phyloP scores from a whole-genome alignment of 2,113 vertebrate genomes.

The Oreocharis arfaki region DNA sequence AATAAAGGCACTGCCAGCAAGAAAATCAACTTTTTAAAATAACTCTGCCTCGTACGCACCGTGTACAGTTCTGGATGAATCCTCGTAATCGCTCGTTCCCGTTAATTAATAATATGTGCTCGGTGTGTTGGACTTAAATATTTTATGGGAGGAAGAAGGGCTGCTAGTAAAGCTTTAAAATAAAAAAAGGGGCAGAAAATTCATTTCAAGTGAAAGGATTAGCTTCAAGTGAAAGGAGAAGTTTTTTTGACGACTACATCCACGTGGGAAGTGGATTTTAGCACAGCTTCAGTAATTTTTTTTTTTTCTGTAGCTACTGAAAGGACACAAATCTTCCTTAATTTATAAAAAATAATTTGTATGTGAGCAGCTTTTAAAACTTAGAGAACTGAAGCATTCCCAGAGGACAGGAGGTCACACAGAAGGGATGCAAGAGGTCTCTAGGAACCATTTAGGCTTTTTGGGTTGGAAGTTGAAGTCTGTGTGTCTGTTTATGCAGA shows the following conservation, averaged over 20 bases:
- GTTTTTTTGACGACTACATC: background rate
- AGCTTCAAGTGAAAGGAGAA: background rate
- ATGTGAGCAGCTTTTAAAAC: background rate
- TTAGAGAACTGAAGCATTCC: background rate
- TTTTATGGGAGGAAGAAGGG: background rate
- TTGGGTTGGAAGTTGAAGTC: background rate
- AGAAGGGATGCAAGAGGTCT: background rate
- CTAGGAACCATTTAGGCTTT: background rate
- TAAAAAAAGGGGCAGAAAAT: background rate
- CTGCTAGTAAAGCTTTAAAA: background rate
- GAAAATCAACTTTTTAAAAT: background rate
- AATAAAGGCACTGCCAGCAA: background rate
- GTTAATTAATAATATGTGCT: background rate
- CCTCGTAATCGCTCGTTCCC: background rate
- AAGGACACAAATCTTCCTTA: background rate
- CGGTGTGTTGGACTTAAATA: fast-evolving
- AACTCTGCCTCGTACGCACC: background rate
- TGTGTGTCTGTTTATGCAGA: background rate
- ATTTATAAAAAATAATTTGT: background rate
- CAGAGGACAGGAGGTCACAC: background rate
- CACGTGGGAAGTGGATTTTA: background rate
- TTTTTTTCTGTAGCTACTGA: background rate
- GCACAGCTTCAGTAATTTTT: background rate
- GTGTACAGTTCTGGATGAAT: fast-evolving
- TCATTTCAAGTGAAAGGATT: background rate